Evolutionary conservation across 2,888 invertebrate species (phyloP), one percentile per base, ranked within the genome.

Genomic region (Dryocosmus kuriphilus): DNA sequence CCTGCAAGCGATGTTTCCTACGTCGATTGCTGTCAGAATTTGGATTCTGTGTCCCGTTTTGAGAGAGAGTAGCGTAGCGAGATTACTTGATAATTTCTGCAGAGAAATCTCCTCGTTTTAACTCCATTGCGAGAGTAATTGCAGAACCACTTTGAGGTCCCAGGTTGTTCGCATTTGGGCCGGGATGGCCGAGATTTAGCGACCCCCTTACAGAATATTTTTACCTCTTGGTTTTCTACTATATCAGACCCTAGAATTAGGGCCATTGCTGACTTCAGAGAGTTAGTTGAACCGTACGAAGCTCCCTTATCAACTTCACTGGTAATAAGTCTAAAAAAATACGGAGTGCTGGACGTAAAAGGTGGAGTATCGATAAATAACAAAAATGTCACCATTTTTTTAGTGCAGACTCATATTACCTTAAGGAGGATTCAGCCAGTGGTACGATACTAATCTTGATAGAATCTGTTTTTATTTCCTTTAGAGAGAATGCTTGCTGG

Each of bases 81-180:
- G 1, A 30, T 61, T 61, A 27, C 27, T 9, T 30, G 32, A 61
- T 61, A 84, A 67, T 88, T n/a, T n/a, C n/a, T n/a, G n/a, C n/a
- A n/a, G n/a, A n/a, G n/a, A n/a, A n/a, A n/a, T n/a, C n/a, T n/a
- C n/a, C n/a, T n/a, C n/a, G n/a, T n/a, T n/a, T n/a, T n/a, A n/a
- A n/a, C n/a, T n/a, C n/a, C n/a, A n/a, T n/a, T n/a, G n/a, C n/a
- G n/a, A n/a, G n/a, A n/a, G n/a, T n/a, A n/a, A n/a, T n/a, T n/a
- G n/a, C n/a, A n/a, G n/a, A n/a, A n/a, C n/a, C n/a, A n/a, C n/a
- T n/a, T n/a, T n/a, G n/a, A n/a, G n/a, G n/a, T n/a, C n/a, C n/a
- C n/a, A n/a, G n/a, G n/a, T n/a, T n/a, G n/a, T n/a, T n/a, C n/a
- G n/a, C n/a, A n/a, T n/a, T n/a, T n/a, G n/a, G n/a, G n/a, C n/a